Evolutionary conservation across 2,113 vertebrate species (phyloP).

Genomic region (Nerophis ophidion): DNA sequence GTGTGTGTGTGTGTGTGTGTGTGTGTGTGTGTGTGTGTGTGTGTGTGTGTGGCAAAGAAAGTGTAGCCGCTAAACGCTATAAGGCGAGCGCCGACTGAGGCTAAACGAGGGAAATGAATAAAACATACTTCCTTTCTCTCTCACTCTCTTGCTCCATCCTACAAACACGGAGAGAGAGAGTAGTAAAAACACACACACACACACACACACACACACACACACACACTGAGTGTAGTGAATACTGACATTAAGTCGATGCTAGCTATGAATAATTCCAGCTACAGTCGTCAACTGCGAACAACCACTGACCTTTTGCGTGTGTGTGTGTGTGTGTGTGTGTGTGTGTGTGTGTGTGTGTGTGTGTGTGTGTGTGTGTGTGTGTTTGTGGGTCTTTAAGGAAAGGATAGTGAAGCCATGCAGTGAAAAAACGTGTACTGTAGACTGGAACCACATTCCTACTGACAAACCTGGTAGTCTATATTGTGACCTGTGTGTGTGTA

Average conservation of each 20-base stretch:
- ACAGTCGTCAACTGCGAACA: constrained; percentile 80
- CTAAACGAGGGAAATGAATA: constrained; percentile 99
- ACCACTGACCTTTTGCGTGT: constrained; percentile 82
- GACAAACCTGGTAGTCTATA: no score
- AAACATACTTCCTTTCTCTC: constrained; percentile 78
- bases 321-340: no score
- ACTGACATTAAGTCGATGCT: constrained; percentile 96
- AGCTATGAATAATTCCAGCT: constrained; percentile 96
- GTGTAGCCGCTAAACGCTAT: constrained; percentile 95
- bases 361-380: constrained; percentile 3
- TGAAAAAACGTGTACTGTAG: no score
- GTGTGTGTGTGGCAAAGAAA: constrained; percentile 26
- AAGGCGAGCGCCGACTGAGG: constrained; percentile 92
- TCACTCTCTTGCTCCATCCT: constrained; percentile 7
- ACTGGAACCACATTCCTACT: no score
- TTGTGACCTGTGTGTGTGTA: no score
- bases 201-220: constrained; percentile 15
- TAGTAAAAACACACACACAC: not conserved
- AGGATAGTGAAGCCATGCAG: no score
- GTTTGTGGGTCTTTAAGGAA: no score
- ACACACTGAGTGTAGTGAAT: constrained; percentile 68
- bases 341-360: no score
- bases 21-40: constrained; percentile 11
- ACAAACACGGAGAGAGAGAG: not conserved
- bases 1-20: no score